Conservation (phyloP, 2,888 invertebrate species). For the Drosophila paracracens region DNA sequence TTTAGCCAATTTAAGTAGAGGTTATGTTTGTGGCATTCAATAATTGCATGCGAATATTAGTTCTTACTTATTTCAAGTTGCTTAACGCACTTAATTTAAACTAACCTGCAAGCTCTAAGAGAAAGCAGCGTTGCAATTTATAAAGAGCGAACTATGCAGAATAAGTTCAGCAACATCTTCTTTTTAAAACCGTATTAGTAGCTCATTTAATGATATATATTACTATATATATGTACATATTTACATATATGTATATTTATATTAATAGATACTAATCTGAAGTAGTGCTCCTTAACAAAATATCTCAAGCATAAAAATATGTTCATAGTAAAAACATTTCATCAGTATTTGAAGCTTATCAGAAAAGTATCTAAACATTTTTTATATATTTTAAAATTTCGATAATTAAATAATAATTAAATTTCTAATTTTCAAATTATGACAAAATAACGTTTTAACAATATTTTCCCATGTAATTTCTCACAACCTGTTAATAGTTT, state of each 20-base stretch:
- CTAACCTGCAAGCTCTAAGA: not conserved
- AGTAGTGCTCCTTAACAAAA: not conserved
- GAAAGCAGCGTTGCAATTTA: not conserved
- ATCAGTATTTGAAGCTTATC: not conserved
- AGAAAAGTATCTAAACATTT: not conserved
- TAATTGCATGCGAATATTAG: not conserved
- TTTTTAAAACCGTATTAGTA: not conserved
- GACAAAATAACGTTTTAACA: not conserved
- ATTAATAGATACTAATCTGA: not conserved
- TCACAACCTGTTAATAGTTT: not conserved
- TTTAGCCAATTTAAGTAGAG: slow-evolving; percentile 34
- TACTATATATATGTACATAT: not conserved
- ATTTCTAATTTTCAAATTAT: not conserved
- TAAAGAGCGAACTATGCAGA: not conserved
- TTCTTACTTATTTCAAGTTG: not conserved
- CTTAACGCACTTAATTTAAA: not conserved
- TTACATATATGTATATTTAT: too few species aligned
- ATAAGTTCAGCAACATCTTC: not conserved
- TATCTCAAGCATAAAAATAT: not conserved
- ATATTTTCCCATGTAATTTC: not conserved
- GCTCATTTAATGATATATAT: not conserved
- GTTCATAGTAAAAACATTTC: not conserved
- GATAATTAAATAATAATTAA: not conserved
- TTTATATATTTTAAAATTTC: not conserved
- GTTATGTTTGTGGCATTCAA: slow-evolving; percentile 51